phyloP scores from a whole-genome alignment of 2,888 invertebrate species.

The Charanyca ferruginea region DNA sequence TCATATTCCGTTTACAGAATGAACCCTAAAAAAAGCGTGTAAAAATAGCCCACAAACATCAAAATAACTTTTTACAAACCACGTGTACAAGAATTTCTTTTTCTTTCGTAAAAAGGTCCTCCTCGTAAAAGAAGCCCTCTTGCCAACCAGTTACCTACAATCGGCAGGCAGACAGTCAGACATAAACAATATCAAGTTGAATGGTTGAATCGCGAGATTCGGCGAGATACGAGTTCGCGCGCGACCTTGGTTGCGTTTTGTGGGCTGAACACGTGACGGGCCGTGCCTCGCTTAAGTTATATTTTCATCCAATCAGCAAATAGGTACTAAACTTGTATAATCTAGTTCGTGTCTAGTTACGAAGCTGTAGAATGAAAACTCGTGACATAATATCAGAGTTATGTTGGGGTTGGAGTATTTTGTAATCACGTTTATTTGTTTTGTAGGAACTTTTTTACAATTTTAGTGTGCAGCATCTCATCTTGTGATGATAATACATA shows the following conservation, averaged over 20 bases:
- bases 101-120: not conserved
- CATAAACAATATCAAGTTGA: constrained; percentile 43
- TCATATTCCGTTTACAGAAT: not conserved
- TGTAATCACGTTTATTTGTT: not conserved
- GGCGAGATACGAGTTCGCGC: constrained; percentile 26
- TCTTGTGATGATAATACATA: too few species aligned
- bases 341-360: constrained; percentile 6
- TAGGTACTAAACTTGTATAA: too few species aligned
- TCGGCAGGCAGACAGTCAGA: constrained; percentile 3
- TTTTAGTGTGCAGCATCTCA: too few species aligned
- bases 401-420: not conserved
- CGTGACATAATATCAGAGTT: constrained; percentile 8
- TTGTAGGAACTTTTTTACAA: not conserved
- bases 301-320: constrained; percentile 14
- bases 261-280: constrained; percentile 47
- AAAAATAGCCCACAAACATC: not conserved
- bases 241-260: constrained; percentile 46
- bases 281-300: not conserved
- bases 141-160: not conserved
- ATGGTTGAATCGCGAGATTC: not conserved
- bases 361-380: not conserved
- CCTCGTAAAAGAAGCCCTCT: constrained; percentile 8
- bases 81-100: not conserved
- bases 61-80: not conserved
- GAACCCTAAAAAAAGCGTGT: too few species aligned